Conservation (phyloP, 35 echinoderm and acorn worm species). For the Lytechinus pictus region DNA sequence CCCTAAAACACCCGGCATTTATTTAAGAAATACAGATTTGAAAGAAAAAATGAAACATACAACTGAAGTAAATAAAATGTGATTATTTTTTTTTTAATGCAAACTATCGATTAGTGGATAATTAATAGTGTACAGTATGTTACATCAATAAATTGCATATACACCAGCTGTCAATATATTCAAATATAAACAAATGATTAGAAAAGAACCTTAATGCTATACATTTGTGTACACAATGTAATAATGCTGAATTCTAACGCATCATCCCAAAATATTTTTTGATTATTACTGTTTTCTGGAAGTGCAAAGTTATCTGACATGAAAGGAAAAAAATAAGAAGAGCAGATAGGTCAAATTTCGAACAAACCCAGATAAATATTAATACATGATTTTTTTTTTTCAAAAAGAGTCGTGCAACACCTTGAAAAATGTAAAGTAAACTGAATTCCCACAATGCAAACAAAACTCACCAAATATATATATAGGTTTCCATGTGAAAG, state of each 20-base stretch:
- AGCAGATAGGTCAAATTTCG: too few relatives aligned
- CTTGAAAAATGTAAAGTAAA: too few relatives aligned
- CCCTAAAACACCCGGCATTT: not conserved
- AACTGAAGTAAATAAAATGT: not conserved
- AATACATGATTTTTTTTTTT: too few relatives aligned
- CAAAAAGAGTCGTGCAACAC: too few relatives aligned
- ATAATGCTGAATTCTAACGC: not conserved
- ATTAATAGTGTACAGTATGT: not conserved
- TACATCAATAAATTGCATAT: not conserved
- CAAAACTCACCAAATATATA: too few relatives aligned
- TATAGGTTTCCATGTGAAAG: too few relatives aligned
- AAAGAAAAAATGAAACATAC: not conserved
- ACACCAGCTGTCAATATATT: not conserved
- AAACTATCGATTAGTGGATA: not conserved
- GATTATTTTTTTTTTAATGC: not conserved
- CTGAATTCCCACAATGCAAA: too few relatives aligned
- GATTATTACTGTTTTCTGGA: too few relatives aligned
- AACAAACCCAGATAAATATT: too few relatives aligned
- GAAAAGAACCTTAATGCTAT: not conserved
- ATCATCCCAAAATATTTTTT: not conserved
- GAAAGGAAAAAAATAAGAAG: too few relatives aligned
- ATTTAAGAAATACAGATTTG: not conserved
- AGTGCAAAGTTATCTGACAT: too few relatives aligned
- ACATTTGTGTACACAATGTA: not conserved
- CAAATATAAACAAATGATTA: not conserved